Conservation (phyloP, 2,888 invertebrate genomes). For the Drosophila birchii region DNA sequence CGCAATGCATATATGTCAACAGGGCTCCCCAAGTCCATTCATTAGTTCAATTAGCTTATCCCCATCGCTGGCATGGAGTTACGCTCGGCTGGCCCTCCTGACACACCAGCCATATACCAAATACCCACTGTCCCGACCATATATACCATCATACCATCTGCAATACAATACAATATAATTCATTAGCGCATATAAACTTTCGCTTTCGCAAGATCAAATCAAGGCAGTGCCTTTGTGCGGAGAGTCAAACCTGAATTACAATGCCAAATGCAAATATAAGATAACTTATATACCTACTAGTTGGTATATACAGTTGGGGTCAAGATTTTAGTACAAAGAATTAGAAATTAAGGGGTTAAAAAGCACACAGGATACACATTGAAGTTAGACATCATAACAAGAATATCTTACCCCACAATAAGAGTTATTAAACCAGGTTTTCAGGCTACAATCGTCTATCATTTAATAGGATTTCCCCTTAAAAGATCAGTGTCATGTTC, state of each 20-base stretch:
- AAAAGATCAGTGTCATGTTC: not conserved
- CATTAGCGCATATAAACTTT: conserved; percentile 76
- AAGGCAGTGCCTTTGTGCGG: conserved; percentile 61
- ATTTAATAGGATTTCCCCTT: not conserved
- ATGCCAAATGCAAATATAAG: conserved; percentile 76
- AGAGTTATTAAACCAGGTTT: not conserved
- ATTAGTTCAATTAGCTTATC: conserved; percentile 70
- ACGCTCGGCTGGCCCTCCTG: conserved; percentile 39
- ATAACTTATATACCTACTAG: conserved; percentile 36
- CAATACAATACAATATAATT: conserved; percentile 71
- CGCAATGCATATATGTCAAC: conserved; percentile 55
- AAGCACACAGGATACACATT: not conserved
- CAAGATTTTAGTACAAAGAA: conserved; percentile 2
- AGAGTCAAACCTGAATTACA: conserved; percentile 56
- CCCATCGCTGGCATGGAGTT: conserved; percentile 23
- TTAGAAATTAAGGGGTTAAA: not conserved
- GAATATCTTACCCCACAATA: too few species aligned
- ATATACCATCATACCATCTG: conserved; percentile 25
- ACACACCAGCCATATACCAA: conserved; percentile 11
- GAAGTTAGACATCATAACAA: not conserved
- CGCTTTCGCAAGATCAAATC: conserved; percentile 79
- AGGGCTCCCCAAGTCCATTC: conserved; percentile 53
- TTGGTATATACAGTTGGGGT: conserved; percentile 15
- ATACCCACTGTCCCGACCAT: not conserved
- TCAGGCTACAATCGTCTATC: not conserved